These are phyloP conservation scores for Berghia stephanieae DNA, from an alignment of 1,140 invertebrate species.

Conservation along the genomic window DNA sequence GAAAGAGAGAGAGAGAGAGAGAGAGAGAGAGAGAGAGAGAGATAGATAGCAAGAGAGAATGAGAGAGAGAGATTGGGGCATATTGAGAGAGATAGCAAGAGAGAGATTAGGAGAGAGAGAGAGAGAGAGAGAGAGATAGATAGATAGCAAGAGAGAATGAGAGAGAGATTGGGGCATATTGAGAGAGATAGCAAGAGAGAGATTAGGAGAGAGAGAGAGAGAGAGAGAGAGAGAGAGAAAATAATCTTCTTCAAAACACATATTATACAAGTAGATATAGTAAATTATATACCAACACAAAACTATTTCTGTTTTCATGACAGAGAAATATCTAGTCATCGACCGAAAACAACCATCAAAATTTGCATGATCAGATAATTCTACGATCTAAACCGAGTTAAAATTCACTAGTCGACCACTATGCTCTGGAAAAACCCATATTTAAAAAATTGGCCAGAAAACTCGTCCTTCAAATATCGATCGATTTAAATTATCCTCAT, in stretches of 20 bases:
- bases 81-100: slow-evolving; percentile 17
- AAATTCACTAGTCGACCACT: no score
- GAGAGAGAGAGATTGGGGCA: slow-evolving; percentile 25
- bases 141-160: slow-evolving; percentile 6
- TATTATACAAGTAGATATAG: no score
- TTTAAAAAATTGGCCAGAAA: no score
- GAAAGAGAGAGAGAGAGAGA: slow-evolving; percentile 9
- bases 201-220: slow-evolving; percentile 17
- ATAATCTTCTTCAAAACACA: background rate
- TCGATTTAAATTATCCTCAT: no score
- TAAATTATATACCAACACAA: no score
- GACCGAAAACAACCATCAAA: no score
- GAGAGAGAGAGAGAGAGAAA: slow-evolving; percentile 24
- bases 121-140: slow-evolving; percentile 26
- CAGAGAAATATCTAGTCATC: no score
- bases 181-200: background rate
- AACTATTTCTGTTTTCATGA: no score
- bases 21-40: slow-evolving; percentile 1
- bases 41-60: slow-evolving; percentile 10
- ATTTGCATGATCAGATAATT: no score
- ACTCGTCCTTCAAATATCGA: no score
- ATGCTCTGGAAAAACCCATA: no score
- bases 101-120: slow-evolving; percentile 30
- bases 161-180: background rate
- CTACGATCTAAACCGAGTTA: no score